These are phyloP conservation scores for Coracopsis vasa DNA, from an alignment of 2,113 vertebrate species.

Conservation along the genomic window DNA sequence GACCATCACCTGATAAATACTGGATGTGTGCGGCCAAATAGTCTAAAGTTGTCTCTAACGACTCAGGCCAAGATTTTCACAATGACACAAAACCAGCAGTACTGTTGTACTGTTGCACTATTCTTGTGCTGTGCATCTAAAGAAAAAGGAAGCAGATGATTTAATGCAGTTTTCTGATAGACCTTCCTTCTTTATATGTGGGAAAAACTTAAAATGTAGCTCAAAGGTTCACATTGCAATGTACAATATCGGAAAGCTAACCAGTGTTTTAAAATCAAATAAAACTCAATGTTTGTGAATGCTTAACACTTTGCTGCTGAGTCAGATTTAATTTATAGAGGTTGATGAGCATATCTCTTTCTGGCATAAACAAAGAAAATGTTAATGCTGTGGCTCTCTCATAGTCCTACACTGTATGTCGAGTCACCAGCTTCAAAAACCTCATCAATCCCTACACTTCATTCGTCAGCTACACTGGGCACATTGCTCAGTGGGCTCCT, in stretches of 20 bases:
- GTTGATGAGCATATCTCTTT: neutral
- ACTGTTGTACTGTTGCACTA: accelerated
- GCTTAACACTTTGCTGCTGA: neutral
- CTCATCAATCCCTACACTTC: neutral
- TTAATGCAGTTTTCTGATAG: neutral
- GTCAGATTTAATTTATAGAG: neutral
- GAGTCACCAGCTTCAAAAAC: neutral
- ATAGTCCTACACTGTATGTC: neutral
- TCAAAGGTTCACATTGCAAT: neutral
- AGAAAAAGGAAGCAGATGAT: neutral
- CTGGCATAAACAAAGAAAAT: neutral
- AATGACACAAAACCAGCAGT: neutral
- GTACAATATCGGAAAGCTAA: neutral
- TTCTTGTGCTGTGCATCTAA: neutral
- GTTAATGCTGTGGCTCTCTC: neutral
- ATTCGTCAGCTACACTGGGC: neutral
- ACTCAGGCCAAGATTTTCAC: neutral
- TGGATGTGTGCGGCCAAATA: neutral
- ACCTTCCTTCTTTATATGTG: neutral
- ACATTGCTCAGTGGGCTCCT: neutral
- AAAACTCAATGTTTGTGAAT: neutral
- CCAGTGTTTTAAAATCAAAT: neutral
- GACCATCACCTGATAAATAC: neutral
- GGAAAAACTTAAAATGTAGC: neutral
- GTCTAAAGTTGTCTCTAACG: neutral